These are phyloP conservation scores for Xenopus laevis DNA, from an alignment of 2,113 vertebrate species.

Conservation along the genomic window DNA sequence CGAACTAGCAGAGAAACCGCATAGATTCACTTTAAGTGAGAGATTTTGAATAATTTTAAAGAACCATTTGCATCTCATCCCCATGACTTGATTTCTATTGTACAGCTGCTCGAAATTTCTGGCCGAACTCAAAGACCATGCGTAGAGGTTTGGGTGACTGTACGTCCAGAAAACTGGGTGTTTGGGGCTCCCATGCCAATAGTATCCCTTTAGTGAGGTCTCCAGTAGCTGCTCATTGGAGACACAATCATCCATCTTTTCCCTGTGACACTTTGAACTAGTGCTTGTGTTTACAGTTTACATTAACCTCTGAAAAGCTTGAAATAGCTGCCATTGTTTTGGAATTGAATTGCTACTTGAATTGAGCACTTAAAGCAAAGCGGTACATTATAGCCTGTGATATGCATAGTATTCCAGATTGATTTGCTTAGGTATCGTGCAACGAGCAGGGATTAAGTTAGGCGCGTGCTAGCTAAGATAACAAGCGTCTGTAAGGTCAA, in stretches of 20 bases:
- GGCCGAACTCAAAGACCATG: no score
- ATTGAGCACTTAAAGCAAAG: not conserved
- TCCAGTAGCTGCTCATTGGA: not conserved
- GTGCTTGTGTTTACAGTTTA: constrained; percentile 35
- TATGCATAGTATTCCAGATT: constrained; percentile 19
- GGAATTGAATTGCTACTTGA: constrained; percentile 22
- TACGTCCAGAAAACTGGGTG: no score
- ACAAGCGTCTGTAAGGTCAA: constrained; percentile 72
- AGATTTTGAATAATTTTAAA: no score
- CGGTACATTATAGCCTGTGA: not conserved
- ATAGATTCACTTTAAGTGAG: no score
- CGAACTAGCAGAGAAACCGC: no score
- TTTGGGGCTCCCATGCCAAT: not conserved
- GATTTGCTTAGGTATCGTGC: constrained; percentile 34
- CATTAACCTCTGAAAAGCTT: constrained; percentile 25
- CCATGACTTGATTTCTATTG: no score
- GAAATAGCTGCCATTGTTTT: constrained; percentile 40
- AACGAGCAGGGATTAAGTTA: constrained; percentile 52
- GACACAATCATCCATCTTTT: not conserved
- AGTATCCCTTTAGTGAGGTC: no score
- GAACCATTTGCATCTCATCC: no score
- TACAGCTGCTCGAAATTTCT: no score
- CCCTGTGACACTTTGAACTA: not conserved
- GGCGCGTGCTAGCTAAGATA: constrained; percentile 63
- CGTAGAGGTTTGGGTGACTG: no score